phyloP scores from a whole-genome alignment of 2,113 vertebrate species.

The Tetraodon nigroviridis region DNA sequence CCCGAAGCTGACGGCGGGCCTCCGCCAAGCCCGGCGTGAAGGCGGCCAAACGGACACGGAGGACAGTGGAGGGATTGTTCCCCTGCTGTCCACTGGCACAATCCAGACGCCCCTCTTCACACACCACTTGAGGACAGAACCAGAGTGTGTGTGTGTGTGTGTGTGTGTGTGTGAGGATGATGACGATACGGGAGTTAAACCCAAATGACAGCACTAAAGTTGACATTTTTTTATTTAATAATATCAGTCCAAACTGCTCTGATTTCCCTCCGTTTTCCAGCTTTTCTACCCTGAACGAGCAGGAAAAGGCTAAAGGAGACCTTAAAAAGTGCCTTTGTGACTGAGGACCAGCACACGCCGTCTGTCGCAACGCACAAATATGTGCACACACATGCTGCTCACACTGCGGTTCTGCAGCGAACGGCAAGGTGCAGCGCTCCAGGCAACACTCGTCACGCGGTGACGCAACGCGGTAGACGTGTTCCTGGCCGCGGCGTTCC shows the following conservation, averaged over 20 bases:
- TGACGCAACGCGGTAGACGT: constrained; percentile 58
- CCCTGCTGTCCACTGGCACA: constrained; percentile 47
- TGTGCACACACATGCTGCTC: background rate
- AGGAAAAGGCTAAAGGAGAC: no score
- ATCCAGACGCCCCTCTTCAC: constrained; percentile 38
- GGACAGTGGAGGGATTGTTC: constrained; percentile 65
- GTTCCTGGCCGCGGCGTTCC: background rate
- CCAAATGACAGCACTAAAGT: no score
- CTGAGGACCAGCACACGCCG: background rate
- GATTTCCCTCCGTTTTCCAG: no score
- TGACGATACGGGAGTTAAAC: no score
- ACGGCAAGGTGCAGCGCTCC: constrained; percentile 43
- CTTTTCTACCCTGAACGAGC: no score
- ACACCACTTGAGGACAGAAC: constrained; percentile 27
- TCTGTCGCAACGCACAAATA: background rate
- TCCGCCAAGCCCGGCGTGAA: constrained; percentile 48
- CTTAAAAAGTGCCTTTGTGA: no score
- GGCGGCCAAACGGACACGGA: constrained; percentile 46
- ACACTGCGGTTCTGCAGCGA: constrained; percentile 30
- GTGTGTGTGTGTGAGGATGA: no score
- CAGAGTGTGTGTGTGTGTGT: constrained; percentile 7
- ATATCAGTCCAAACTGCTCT: no score
- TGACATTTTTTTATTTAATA: no score
- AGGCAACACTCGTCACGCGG: constrained; percentile 27
- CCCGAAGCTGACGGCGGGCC: constrained; percentile 49